Base-by-base conservation (phyloP, 2,888 invertebrate species). In the Glaucopsyche alexis region DNA sequence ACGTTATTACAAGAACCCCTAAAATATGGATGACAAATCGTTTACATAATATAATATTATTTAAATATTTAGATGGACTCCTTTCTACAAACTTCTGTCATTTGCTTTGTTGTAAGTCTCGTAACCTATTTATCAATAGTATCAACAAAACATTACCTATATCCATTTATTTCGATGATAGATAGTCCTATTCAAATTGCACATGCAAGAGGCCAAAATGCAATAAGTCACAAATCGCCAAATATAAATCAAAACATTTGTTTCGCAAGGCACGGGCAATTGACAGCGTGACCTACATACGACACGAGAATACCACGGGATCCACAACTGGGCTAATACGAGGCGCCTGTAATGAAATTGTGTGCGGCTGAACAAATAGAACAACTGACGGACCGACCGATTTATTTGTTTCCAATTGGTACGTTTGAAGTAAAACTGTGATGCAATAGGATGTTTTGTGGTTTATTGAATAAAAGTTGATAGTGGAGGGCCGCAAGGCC, bases 241-340 rank as follows among this genome's bases (percentile, higher is more conserved):
- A 66, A 42, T 42, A 40, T 69, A 69, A 69, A 69, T 69, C 69
- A 69, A 47, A 69, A 67, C 47, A 16, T 42, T 16, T 38, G 45
- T 67, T 67, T 45, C 67, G 45, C 67, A 67, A 67, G 55, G 29
- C 29, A 19, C 60, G 29, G 72, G 73, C 77, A 77, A 77, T 79
- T 80, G 78, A 79, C 78, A 79, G 77, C 75, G 76, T 74, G 80
- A 76, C 79, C 80, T 73, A 79, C 75, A 78, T 80, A 65, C 72
- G 72, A 74, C 66, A 79, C 79, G 70, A 76, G 77, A 79, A 80
- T 79, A 80, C 77, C 67, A 29, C 71, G 66, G 74, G 72, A 72
- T 72, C 75, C 76, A 71, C 74, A 79, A 76, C 66, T 77, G 67
- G 78, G 78, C 75, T 78, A 78, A 76, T 76, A 64, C 73, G 66